These are phyloP conservation scores for Cyrtonyx montezumae DNA, from an alignment of 2,113 vertebrate species.

Conservation along the genomic window DNA sequence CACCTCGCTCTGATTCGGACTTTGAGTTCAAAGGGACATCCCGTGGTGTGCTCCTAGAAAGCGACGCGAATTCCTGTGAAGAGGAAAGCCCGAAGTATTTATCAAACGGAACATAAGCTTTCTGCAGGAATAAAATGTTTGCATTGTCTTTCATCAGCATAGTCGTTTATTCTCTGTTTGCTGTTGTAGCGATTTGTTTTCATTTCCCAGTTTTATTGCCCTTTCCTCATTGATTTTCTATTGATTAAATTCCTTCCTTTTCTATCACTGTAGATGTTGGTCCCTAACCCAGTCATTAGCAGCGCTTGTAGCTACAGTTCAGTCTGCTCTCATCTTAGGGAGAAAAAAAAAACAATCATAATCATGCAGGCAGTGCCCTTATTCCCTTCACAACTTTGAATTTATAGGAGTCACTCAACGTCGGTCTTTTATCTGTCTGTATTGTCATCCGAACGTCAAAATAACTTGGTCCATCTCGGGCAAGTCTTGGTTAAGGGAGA, in stretches of 20 bases:
- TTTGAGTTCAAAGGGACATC: slow-evolving; percentile 25
- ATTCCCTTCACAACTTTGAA: background rate
- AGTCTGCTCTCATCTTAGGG: background rate
- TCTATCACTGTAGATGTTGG: background rate
- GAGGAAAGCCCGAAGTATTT: background rate
- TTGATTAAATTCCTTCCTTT: slow-evolving; percentile 3
- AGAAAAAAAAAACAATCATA: background rate
- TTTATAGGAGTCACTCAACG: background rate
- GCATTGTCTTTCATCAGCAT: background rate
- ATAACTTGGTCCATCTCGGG: background rate
- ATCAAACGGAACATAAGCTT: background rate
- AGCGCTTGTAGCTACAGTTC: slow-evolving; percentile 1
- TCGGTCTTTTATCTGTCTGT: slow-evolving; percentile 38
- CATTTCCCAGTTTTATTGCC: background rate
- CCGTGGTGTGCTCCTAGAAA: background rate
- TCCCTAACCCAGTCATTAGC: background rate
- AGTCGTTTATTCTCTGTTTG: background rate
- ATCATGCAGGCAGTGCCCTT: background rate
- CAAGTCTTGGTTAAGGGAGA: slow-evolving; percentile 57
- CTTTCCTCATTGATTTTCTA: slow-evolving; percentile 7
- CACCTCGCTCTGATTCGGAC: background rate
- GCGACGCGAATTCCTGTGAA: background rate
- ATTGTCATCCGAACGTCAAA: slow-evolving; percentile 1
- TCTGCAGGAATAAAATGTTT: background rate
- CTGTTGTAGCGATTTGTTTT: background rate